A percentile compares a stretch with the other conserved stretches of the same genome.
Conservation (phyloP, 2,888 invertebrate genomes). For the Chrysina gloriosa region DNA sequence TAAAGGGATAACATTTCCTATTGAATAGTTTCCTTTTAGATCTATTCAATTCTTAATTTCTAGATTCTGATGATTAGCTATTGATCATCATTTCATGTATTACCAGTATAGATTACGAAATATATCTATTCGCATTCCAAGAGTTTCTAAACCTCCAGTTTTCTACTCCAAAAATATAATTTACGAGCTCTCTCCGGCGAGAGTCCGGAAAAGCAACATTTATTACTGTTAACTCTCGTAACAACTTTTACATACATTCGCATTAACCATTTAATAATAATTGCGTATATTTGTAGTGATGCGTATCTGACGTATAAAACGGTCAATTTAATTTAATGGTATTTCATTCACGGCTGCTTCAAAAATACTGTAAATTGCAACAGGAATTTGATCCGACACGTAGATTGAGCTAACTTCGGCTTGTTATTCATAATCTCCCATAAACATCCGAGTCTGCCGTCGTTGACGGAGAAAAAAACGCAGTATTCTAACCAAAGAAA, state of each 20-base stretch:
- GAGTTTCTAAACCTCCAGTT: slow-evolving; percentile 5
- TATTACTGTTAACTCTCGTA: neutral
- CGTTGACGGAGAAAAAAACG: slow-evolving; percentile 17
- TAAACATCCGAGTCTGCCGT: slow-evolving; percentile 9
- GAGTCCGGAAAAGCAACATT: slow-evolving; percentile 11
- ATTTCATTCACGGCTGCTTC: slow-evolving; percentile 31
- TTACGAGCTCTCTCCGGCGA: neutral
- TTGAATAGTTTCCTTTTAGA: too few relatives aligned
- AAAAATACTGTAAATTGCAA: slow-evolving; percentile 34
- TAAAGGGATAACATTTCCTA: too few relatives aligned
- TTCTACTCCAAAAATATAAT: slow-evolving; percentile 4
- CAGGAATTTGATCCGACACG: slow-evolving; percentile 37
- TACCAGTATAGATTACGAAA: too few relatives aligned
- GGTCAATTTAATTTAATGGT: slow-evolving; percentile 39
- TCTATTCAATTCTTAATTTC: too few relatives aligned
- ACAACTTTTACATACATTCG: slow-evolving; percentile 15
- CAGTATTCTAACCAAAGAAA: slow-evolving; percentile 36
- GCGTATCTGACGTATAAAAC: slow-evolving; percentile 35
- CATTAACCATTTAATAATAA: slow-evolving; percentile 31
- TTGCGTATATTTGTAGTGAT: slow-evolving; percentile 41
- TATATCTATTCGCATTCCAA: neutral
- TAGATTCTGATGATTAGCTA: too few relatives aligned
- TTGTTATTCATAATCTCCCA: slow-evolving; percentile 33
- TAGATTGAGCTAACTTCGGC: slow-evolving; percentile 30
- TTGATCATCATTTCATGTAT: too few relatives aligned